These are phyloP conservation scores for Drosophila triauraria DNA, from an alignment of 1,140 invertebrate genomes.

Conservation along the genomic window DNA sequence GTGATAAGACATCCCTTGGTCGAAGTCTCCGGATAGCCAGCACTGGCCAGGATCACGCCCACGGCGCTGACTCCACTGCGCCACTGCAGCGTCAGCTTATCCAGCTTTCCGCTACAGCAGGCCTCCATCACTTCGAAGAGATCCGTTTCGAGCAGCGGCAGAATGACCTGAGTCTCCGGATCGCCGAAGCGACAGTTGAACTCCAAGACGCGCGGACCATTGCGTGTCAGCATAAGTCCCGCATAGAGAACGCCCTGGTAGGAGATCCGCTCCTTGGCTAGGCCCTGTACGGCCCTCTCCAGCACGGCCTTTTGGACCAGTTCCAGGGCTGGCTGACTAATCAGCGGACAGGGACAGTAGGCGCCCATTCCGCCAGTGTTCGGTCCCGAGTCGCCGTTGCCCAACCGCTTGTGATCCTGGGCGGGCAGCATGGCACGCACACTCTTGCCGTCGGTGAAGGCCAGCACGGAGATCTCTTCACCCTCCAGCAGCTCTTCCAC, in stretches of 20 bases:
- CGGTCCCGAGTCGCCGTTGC: constrained; percentile 94
- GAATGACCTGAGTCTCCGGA: constrained; percentile 98
- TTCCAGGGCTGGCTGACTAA: constrained; percentile 88
- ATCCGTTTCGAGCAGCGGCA: constrained; percentile 94
- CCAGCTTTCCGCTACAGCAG: constrained; percentile 91
- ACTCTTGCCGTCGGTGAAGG: constrained; percentile 95
- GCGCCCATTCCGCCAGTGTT: constrained; percentile 99
- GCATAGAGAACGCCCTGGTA: constrained; percentile 97
- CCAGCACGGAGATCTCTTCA: constrained; percentile 97
- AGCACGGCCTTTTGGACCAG: constrained; percentile 91
- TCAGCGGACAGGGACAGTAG: constrained; percentile 95
- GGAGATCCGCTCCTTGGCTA: constrained; percentile 91
- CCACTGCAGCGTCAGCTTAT: constrained; percentile 89
- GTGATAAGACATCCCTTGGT: constrained; percentile 94
- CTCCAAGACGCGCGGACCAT: constrained; percentile 96
- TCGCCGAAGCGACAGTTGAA: constrained; percentile 99
- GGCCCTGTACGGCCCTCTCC: constrained; percentile 92
- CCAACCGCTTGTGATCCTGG: constrained; percentile 97
- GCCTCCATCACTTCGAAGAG: constrained; percentile 93
- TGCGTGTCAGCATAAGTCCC: constrained; percentile 96
- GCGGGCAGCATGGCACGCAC: constrained; percentile 94
- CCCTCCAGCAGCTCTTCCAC: constrained; percentile 96
- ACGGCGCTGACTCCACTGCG: constrained; percentile 89
- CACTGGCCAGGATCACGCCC: constrained; percentile 95
- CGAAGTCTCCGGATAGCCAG: constrained; percentile 95